These are phyloP conservation scores for Drosophila mauritiana DNA, from an alignment of 1,140 invertebrate species.

Conservation along the genomic window DNA sequence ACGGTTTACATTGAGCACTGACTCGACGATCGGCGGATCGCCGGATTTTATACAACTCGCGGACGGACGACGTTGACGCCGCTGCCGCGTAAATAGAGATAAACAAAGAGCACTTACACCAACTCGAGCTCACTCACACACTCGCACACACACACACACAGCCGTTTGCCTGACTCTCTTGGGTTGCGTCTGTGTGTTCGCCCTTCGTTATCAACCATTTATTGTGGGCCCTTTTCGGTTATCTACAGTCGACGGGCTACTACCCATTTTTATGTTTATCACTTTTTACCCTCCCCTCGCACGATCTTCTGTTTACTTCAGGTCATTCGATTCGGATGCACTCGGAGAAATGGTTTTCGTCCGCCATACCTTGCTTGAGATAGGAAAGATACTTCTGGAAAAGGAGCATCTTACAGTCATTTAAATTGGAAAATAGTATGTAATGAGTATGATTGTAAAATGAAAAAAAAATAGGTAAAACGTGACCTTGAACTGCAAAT, in stretches of 20 bases:
- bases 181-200: constrained; percentile 15
- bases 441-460: too few relatives aligned
- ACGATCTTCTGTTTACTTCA: constrained; percentile 47
- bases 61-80: constrained; percentile 28
- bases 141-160: background rate
- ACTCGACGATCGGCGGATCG: constrained; percentile 22
- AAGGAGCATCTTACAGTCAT: too few relatives aligned
- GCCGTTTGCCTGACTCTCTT: background rate
- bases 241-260: constrained; percentile 47
- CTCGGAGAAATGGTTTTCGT: background rate
- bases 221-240: constrained; percentile 43
- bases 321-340: constrained; percentile 38
- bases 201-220: constrained; percentile 50
- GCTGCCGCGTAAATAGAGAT: constrained; percentile 55
- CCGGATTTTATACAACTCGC: constrained; percentile 61
- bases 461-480: too few relatives aligned
- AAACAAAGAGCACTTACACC: constrained; percentile 37
- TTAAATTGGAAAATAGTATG: background rate
- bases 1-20: constrained; percentile 62
- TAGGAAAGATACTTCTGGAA: too few relatives aligned
- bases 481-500: too few relatives aligned
- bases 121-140: background rate
- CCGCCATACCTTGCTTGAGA: background rate
- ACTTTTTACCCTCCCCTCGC: constrained; percentile 33
- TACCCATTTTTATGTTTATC: constrained; percentile 61